Conservation (phyloP, 2,888 invertebrate species). For the Orchesella flavescens region DNA sequence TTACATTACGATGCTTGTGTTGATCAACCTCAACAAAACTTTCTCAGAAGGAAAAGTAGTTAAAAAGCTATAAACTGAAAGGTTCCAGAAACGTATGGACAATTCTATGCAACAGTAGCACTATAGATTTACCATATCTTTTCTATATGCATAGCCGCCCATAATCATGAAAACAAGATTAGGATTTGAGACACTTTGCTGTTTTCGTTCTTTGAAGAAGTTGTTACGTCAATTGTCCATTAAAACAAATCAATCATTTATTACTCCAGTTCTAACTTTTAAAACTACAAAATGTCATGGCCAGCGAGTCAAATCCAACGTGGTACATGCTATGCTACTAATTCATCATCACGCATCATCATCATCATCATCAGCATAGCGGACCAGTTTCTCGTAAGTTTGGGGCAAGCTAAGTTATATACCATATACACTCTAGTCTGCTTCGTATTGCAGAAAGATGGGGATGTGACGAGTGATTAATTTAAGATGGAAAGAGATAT, state of each 20-base stretch:
- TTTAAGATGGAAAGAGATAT: background rate
- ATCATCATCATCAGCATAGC: too few species aligned
- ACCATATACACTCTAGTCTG: too few species aligned
- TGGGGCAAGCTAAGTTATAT: too few species aligned
- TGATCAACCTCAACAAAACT: background rate
- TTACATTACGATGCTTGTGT: too few species aligned
- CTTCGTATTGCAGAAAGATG: too few species aligned
- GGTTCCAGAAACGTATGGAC: background rate
- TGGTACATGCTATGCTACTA: too few species aligned
- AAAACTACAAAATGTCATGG: background rate
- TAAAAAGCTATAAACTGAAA: background rate
- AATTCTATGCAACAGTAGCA: too few species aligned
- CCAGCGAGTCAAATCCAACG: background rate
- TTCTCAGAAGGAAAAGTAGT: background rate
- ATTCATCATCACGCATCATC: too few species aligned
- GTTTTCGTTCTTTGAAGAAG: too few species aligned
- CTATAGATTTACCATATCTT: background rate
- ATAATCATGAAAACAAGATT: constrained; percentile 3
- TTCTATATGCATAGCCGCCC: background rate
- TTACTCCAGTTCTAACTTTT: too few species aligned
- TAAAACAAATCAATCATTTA: background rate
- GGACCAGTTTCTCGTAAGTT: too few species aligned
- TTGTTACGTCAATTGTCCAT: background rate
- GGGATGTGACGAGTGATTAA: background rate
- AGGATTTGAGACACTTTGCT: too few species aligned